Conservation (phyloP, 2,888 invertebrate genomes). For the Aphidius colemani region DNA sequence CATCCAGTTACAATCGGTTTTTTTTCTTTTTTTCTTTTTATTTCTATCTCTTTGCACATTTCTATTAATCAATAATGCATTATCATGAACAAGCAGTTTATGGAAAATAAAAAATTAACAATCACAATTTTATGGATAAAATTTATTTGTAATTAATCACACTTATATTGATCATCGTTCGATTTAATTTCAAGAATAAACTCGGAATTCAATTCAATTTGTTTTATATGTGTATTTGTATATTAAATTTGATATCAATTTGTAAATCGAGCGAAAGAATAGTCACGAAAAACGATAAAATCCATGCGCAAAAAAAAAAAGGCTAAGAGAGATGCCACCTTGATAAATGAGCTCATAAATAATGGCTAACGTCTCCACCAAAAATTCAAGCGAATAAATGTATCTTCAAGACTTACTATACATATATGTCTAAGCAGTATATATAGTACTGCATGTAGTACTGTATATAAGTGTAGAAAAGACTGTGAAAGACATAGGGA, state of each 20-base stretch:
- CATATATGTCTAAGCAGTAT: conserved; percentile 8
- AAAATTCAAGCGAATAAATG: conserved; percentile 52
- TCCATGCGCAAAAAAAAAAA: neutral
- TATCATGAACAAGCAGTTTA: too few relatives aligned
- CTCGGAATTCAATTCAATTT: too few relatives aligned
- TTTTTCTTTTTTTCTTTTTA: neutral
- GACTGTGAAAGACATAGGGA: conserved; percentile 15
- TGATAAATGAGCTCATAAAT: conserved; percentile 59
- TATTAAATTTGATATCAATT: conserved; percentile 60
- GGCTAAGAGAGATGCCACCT: conserved; percentile 54
- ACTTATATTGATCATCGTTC: too few relatives aligned
- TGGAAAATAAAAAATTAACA: too few relatives aligned
- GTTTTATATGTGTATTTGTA: too few relatives aligned
- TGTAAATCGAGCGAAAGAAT: conserved; percentile 46
- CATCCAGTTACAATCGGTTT: neutral
- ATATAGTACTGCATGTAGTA: neutral
- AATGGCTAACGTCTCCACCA: conserved; percentile 59
- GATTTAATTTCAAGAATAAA: too few relatives aligned
- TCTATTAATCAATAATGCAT: too few relatives aligned
- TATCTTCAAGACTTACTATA: conserved; percentile 13
- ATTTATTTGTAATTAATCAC: too few relatives aligned
- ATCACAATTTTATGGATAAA: too few relatives aligned
- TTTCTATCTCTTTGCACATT: neutral
- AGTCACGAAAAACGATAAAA: conserved; percentile 39
- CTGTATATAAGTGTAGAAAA: neutral